phyloP scores from a whole-genome alignment of 2,888 invertebrate species.

The Tanytarsus gracilentus region DNA sequence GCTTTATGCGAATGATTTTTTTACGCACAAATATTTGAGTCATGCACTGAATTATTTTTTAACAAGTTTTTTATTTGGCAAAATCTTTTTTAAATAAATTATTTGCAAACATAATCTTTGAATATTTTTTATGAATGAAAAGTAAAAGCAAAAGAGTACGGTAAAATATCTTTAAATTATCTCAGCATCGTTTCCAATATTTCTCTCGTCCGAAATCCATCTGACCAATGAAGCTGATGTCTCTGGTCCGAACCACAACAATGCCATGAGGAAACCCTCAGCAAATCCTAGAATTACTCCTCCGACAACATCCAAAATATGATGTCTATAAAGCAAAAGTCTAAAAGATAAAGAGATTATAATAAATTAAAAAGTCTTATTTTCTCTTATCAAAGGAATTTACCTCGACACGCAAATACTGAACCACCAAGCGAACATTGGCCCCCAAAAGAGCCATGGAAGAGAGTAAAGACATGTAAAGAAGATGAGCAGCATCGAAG shows the following conservation, averaged over 20 bases:
- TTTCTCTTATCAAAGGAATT: neutral
- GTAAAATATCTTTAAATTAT: neutral
- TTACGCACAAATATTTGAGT: too few relatives aligned
- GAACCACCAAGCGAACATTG: slow-evolving; percentile 64
- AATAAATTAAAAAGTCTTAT: neutral
- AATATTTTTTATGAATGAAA: too few relatives aligned
- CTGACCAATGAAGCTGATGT: slow-evolving; percentile 43
- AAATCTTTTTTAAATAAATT: too few relatives aligned
- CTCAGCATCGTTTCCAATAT: slow-evolving; percentile 32
- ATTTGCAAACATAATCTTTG: too few relatives aligned
- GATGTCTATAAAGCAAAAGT: slow-evolving; percentile 75
- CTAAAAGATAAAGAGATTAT: slow-evolving; percentile 40
- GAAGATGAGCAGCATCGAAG: slow-evolving; percentile 65
- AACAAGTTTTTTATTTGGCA: too few relatives aligned
- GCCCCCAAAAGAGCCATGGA: slow-evolving; percentile 50
- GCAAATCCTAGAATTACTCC: slow-evolving; percentile 66
- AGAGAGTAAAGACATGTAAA: slow-evolving; percentile 58
- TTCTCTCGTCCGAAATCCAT: slow-evolving; percentile 36
- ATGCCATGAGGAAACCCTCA: slow-evolving; percentile 54
- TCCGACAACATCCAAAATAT: slow-evolving; percentile 70
- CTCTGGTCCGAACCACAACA: slow-evolving; percentile 61
- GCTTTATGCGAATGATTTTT: too few relatives aligned
- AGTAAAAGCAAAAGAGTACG: neutral
- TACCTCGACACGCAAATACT: slow-evolving; percentile 58
- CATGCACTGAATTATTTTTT: too few relatives aligned